These are phyloP conservation scores for Rotaria magnacalcarata DNA, from an alignment of 2,888 invertebrate species.

Conservation along the genomic window DNA sequence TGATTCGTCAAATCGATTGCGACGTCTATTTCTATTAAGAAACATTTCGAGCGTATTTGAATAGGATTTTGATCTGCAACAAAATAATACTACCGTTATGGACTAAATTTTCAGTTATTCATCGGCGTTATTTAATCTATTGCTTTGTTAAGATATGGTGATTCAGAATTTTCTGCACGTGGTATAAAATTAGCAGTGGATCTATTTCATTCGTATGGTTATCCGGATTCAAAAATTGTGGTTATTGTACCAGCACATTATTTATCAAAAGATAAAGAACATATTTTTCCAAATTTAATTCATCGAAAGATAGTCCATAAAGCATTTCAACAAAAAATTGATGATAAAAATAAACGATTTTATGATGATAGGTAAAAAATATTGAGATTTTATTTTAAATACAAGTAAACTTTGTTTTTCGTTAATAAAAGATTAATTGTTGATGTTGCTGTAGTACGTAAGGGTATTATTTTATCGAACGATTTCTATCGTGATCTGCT, in stretches of 20 bases:
- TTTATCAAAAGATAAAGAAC: background rate
- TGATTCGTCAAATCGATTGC: no score
- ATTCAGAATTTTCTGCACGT: constrained; percentile 17
- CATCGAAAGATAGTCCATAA: constrained; percentile 19
- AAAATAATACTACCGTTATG: no score
- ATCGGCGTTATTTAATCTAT: no score
- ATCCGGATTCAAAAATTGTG: constrained; percentile 14
- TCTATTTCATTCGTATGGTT: constrained; percentile 16
- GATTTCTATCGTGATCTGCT: constrained; percentile 31
- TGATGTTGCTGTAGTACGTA: background rate
- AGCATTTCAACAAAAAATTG: constrained; percentile 17
- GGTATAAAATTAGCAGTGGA: constrained; percentile 22
- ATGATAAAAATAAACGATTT: background rate
- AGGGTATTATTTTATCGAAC: constrained; percentile 4
- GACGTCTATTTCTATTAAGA: no score
- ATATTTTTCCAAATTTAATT: background rate
- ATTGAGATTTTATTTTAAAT: background rate
- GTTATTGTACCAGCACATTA: constrained; percentile 33
- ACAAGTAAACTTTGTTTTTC: background rate
- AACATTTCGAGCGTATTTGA: no score
- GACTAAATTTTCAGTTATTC: no score
- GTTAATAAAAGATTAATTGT: background rate
- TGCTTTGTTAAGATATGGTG: background rate
- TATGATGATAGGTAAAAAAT: constrained; percentile 23
- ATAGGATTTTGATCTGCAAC: no score